Conservation (phyloP, 2,797 vertebrate species). For the Sebastes alutus region DNA sequence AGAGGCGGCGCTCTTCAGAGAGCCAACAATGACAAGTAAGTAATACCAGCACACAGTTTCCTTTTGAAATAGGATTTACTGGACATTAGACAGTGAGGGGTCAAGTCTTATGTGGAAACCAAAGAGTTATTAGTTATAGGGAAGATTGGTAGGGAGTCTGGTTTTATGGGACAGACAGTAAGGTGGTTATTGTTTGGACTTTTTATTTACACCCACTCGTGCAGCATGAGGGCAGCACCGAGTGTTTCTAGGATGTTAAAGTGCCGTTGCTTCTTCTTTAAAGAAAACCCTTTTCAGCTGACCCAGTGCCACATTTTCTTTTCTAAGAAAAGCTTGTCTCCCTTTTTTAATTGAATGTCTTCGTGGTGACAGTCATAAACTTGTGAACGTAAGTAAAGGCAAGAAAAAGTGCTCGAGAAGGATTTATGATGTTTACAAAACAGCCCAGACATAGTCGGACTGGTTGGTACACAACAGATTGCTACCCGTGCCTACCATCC, state of each 20-base stretch:
- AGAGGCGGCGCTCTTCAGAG: conserved; percentile 95
- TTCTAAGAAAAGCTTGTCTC: not conserved
- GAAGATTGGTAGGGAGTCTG: not conserved
- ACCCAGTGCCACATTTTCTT: not conserved
- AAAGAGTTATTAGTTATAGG: not conserved
- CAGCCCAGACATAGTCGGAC: not conserved
- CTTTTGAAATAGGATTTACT: not conserved
- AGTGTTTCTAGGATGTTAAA: not conserved
- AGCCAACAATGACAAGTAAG: conserved; percentile 96
- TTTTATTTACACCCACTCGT: not conserved
- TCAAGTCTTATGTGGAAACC: not conserved
- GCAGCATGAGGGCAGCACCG: not conserved
- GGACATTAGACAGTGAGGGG: not conserved
- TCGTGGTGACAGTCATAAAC: not conserved
- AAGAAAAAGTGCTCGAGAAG: not conserved
- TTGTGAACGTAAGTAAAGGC: not conserved
- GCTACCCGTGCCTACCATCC: not conserved
- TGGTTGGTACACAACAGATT: not conserved
- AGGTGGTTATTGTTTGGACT: not conserved
- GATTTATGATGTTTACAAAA: conserved; percentile 7
- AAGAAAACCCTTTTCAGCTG: not conserved
- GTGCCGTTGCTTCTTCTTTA: not conserved
- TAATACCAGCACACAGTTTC: conserved; percentile 7
- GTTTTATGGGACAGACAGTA: not conserved
- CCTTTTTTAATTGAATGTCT: not conserved